Percentiles rank a stretch among this genome's conserved stretches.
Conservation (phyloP, 2,797 vertebrate genomes). For the Naso thynnoides region DNA sequence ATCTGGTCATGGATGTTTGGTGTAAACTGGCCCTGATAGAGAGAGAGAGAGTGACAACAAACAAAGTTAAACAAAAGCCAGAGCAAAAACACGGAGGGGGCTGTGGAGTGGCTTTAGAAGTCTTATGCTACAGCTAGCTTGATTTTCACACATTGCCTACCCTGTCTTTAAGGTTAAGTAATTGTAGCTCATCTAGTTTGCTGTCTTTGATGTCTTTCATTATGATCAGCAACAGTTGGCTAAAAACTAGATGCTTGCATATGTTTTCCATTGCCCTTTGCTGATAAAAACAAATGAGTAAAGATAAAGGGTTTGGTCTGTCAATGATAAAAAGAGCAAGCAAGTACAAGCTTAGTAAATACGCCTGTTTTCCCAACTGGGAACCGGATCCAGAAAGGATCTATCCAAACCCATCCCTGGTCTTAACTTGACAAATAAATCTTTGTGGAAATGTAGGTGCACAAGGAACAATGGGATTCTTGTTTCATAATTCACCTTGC, state of each 20-base stretch:
- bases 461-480: constrained; percentile 31
- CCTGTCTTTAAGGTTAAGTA: too few species aligned
- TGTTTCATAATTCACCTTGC: constrained; percentile 24
- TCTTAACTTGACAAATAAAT: constrained; percentile 1
- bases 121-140: too few species aligned
- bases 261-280: too few species aligned
- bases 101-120: too few species aligned
- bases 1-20: too few species aligned
- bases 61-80: too few species aligned
- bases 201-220: not conserved
- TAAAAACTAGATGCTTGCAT: too few species aligned
- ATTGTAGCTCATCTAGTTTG: too few species aligned
- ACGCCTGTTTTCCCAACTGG: not conserved
- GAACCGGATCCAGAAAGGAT: not conserved
- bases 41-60: too few species aligned
- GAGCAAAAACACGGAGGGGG: too few species aligned
- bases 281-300: not conserved
- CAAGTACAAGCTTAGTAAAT: not conserved
- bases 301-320: not conserved
- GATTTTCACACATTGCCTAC: too few species aligned
- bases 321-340: not conserved
- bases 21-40: too few species aligned
- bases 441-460: not conserved
- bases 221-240: not conserved
- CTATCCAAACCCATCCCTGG: not conserved